phyloP scores from a whole-genome alignment of 2,888 invertebrate genomes.

The Perizoma flavofasciatum region DNA sequence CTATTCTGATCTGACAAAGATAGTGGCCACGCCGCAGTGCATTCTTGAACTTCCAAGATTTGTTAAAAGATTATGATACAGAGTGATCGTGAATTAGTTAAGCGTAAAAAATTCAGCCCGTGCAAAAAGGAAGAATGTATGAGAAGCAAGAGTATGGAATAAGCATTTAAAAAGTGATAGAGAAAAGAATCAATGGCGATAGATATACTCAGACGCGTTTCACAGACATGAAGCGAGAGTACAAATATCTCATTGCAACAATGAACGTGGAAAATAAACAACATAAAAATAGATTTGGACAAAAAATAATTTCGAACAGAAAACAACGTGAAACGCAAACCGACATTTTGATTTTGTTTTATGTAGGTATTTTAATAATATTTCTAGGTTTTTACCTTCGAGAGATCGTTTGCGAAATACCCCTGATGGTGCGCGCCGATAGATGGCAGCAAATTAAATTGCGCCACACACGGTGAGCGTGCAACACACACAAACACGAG shows the following conservation, averaged over 20 bases:
- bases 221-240: slow-evolving; percentile 47
- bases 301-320: slow-evolving; percentile 62
- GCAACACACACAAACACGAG: slow-evolving; percentile 85
- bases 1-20: slow-evolving; percentile 65
- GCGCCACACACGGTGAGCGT: slow-evolving; percentile 84
- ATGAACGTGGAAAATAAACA: slow-evolving; percentile 63
- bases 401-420: slow-evolving; percentile 98
- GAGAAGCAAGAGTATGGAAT: slow-evolving; percentile 78
- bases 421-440: slow-evolving; percentile 86
- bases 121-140: slow-evolving; percentile 79
- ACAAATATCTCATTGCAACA: slow-evolving; percentile 68
- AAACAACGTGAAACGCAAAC: slow-evolving; percentile 68
- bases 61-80: slow-evolving; percentile 72
- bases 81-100: slow-evolving; percentile 75
- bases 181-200: slow-evolving; percentile 68
- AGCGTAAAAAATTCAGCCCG: slow-evolving; percentile 80
- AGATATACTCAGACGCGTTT: slow-evolving; percentile 56
- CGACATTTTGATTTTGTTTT: slow-evolving; percentile 68
- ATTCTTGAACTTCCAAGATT: slow-evolving; percentile 68
- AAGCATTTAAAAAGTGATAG: slow-evolving; percentile 79
- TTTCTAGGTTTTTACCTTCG: slow-evolving; percentile 92
- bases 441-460: slow-evolving; percentile 78
- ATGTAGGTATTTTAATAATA: slow-evolving; percentile 64
- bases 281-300: slow-evolving; percentile 55
- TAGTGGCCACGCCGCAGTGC: slow-evolving; percentile 74